phyloP scores from a whole-genome alignment of 1,140 invertebrate genomes.

The Xylocopa sonorina region DNA sequence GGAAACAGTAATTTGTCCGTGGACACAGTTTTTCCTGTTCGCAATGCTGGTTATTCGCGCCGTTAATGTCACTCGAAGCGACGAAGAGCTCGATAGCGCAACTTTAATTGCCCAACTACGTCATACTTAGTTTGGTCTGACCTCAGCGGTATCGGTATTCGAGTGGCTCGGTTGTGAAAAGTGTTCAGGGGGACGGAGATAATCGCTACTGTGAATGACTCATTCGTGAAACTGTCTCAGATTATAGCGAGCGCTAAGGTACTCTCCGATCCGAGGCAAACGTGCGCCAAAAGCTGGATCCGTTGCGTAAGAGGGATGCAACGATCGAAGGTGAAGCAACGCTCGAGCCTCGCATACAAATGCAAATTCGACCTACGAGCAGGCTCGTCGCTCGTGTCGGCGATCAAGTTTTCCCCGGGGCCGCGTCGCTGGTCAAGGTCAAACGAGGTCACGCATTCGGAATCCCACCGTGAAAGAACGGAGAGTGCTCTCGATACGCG shows the following conservation, averaged over 20 bases:
- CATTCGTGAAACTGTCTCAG: too few relatives aligned
- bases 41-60: background rate
- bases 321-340: background rate
- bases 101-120: background rate
- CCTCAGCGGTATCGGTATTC: too few relatives aligned
- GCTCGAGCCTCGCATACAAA: background rate
- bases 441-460: constrained; percentile 52
- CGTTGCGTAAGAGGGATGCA: background rate
- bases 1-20: background rate
- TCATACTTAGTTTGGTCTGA: too few relatives aligned
- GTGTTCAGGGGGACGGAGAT: too few relatives aligned
- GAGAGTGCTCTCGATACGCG: background rate
- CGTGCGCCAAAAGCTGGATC: background rate
- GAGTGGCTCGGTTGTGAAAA: too few relatives aligned
- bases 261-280: too few relatives aligned
- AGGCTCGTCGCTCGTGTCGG: background rate
- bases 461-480: constrained; percentile 48
- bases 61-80: background rate
- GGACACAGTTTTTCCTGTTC: background rate
- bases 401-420: background rate
- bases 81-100: background rate
- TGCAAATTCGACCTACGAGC: constrained; percentile 28
- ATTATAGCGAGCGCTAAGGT: too few relatives aligned
- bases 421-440: constrained; percentile 48
- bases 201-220: too few relatives aligned